Percentiles rank a stretch among this genome's conserved stretches.
These are phyloP conservation scores for Sussaba pulchella DNA, from an alignment of 2,888 invertebrate genomes.

Conservation along the genomic window DNA sequence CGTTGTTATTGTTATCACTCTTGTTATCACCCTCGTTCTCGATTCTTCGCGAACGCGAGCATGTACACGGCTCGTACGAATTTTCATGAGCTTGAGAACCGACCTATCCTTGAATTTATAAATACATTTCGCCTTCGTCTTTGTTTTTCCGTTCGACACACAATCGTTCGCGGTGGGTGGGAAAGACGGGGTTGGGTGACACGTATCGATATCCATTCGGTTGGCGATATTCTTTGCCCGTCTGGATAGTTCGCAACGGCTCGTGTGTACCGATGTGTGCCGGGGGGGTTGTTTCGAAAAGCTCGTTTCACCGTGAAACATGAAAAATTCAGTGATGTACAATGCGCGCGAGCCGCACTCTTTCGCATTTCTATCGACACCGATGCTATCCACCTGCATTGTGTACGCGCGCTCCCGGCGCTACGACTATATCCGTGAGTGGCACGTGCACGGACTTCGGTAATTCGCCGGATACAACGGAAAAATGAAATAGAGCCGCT, in stretches of 20 bases:
- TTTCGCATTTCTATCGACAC: slow-evolving; percentile 41
- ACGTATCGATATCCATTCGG: slow-evolving; percentile 6
- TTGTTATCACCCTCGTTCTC: slow-evolving; percentile 44
- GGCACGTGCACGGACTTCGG: slow-evolving; percentile 50
- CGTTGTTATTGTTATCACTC: slow-evolving; percentile 69
- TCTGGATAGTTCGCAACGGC: slow-evolving; percentile 3
- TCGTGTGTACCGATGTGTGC: neutral
- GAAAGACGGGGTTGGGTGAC: too few species aligned
- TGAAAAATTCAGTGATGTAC: slow-evolving; percentile 53
- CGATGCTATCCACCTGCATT: slow-evolving; percentile 33
- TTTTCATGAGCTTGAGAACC: slow-evolving; percentile 20
- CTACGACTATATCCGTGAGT: slow-evolving; percentile 2
- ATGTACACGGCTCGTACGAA: slow-evolving; percentile 2
- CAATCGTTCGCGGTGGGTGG: too few species aligned
- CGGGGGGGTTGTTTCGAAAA: neutral
- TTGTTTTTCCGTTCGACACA: neutral
- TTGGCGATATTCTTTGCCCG: slow-evolving; percentile 3
- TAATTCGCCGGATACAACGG: slow-evolving; percentile 30
- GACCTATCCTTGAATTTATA: slow-evolving; percentile 28
- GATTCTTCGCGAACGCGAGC: slow-evolving; percentile 38
- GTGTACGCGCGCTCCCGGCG: neutral
- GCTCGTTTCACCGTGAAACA: slow-evolving; percentile 30
- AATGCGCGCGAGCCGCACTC: slow-evolving; percentile 27
- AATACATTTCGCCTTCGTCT: slow-evolving; percentile 34
- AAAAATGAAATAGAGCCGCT: slow-evolving; percentile 28